These are phyloP conservation scores for Planiliza haematocheilus DNA, from an alignment of 2,113 vertebrate species.

Conservation along the genomic window DNA sequence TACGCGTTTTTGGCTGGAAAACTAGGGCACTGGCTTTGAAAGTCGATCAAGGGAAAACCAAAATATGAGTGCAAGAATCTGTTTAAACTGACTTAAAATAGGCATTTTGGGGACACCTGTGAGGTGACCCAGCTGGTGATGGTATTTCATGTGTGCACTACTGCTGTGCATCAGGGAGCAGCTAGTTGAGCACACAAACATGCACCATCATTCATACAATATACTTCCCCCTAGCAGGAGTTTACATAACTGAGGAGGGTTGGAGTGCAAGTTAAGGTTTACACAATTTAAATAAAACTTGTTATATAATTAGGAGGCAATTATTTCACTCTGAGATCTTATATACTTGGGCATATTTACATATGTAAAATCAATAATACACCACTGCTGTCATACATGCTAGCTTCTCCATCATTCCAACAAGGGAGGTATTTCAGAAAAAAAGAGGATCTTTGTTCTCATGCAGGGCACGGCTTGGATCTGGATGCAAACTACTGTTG, in stretches of 20 bases:
- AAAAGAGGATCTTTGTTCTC: constrained; percentile 43
- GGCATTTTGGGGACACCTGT: neutral
- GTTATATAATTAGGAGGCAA: neutral
- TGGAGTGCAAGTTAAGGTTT: too few relatives aligned
- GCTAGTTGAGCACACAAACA: neutral
- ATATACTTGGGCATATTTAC: neutral
- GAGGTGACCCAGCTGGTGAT: neutral
- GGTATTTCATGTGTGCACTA: neutral
- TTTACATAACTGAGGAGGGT: constrained; percentile 9
- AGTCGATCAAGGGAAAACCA: neutral
- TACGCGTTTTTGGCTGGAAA: neutral
- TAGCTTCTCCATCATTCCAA: constrained; percentile 10
- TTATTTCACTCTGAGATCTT: neutral
- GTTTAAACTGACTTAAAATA: neutral
- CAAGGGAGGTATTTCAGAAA: constrained; percentile 31
- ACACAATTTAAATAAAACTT: neutral
- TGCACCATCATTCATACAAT: neutral
- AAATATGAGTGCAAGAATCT: neutral
- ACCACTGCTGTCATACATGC: neutral
- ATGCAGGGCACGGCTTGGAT: constrained; percentile 3
- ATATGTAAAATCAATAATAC: neutral
- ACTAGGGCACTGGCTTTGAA: neutral
- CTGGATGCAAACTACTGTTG: neutral
- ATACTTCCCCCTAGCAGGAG: constrained; percentile 7
- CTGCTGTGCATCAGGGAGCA: neutral